Conservation (phyloP, 2,797 vertebrate species). For the Simalia tracyae region DNA sequence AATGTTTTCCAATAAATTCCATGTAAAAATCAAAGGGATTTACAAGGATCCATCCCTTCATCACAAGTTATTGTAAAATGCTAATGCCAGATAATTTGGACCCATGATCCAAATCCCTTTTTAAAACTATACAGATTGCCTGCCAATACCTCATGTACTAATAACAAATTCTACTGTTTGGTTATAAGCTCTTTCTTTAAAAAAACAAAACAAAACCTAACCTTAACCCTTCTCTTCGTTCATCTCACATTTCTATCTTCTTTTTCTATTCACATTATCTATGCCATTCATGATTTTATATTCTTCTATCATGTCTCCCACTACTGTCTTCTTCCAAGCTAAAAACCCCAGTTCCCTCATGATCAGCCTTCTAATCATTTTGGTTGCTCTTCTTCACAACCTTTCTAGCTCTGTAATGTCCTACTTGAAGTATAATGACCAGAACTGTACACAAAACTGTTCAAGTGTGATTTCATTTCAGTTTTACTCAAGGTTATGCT, state of each 20-base stretch:
- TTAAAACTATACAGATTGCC: neutral
- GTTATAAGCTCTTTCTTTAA: neutral
- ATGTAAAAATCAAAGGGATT: neutral
- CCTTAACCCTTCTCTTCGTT: neutral
- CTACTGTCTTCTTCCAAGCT: neutral
- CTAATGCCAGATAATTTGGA: neutral
- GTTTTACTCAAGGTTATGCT: neutral
- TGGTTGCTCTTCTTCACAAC: neutral
- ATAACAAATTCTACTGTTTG: neutral
- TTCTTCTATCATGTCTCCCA: neutral
- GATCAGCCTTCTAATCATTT: neutral
- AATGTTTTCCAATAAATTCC: neutral
- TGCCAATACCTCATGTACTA: neutral
- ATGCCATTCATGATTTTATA: neutral
- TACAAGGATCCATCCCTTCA: neutral
- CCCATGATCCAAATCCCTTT: neutral
- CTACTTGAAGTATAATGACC: neutral
- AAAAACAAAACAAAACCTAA: neutral
- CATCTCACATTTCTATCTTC: neutral
- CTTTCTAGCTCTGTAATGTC: neutral
- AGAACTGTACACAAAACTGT: neutral
- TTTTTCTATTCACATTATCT: neutral
- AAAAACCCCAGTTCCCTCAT: neutral
- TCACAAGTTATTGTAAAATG: neutral
- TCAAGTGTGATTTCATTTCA: neutral